A percentile compares a stretch with the other conserved stretches of the same genome.
Conservation (phyloP, 2,888 invertebrate species). For the Digitonthophagus gazella region DNA sequence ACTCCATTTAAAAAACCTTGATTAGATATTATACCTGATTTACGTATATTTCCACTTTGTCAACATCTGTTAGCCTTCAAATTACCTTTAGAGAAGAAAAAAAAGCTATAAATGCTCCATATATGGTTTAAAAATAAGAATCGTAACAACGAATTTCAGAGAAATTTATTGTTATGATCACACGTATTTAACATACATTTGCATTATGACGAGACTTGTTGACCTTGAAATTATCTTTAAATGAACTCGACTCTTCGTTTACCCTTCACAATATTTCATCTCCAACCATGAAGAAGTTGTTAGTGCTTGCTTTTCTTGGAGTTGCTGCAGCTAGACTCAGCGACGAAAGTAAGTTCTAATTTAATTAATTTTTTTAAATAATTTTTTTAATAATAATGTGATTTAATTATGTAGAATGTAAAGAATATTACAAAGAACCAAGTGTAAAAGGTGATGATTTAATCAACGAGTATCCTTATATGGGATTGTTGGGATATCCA, state of each 20-base stretch:
- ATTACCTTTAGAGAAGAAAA: too few relatives aligned
- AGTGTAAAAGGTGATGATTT: neutral
- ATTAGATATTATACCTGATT: too few relatives aligned
- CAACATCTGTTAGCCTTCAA: too few relatives aligned
- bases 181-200: too few relatives aligned
- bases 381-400: neutral
- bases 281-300: neutral
- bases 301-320: neutral
- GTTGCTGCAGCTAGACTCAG: neutral
- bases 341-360: neutral
- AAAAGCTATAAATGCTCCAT: too few relatives aligned
- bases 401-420: neutral
- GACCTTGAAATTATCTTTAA: neutral
- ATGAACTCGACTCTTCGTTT: neutral
- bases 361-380: neutral
- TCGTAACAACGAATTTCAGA: too few relatives aligned
- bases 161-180: neutral
- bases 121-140: too few relatives aligned
- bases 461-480: neutral
- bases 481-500: neutral
- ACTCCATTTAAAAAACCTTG: too few relatives aligned
- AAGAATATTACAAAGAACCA: neutral
- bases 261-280: neutral
- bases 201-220: neutral
- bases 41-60: too few relatives aligned